A percentile compares a stretch with the other conserved stretches of the same genome.
These are phyloP conservation scores for Antheraea pernyi DNA, from an alignment of 1,140 invertebrate species.

Conservation along the genomic window DNA sequence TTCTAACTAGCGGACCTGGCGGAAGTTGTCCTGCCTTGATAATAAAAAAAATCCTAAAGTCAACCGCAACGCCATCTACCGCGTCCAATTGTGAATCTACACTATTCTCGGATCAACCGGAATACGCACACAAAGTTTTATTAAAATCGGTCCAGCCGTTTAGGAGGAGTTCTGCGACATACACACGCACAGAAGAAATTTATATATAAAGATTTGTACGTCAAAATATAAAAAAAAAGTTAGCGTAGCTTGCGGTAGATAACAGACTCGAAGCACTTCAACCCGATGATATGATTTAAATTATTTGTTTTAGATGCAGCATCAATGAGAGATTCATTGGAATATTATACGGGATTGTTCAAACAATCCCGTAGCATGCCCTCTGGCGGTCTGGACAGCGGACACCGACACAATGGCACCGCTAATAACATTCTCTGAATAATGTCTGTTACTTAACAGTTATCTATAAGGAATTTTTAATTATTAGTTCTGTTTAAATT, in stretches of 20 bases:
- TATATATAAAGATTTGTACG: no score
- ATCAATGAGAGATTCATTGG: constrained; percentile 60
- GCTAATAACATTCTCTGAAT: not conserved
- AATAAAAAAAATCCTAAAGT: no score
- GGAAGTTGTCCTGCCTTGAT: no score
- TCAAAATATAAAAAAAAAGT: no score
- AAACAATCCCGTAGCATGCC: not conserved
- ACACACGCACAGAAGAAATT: no score
- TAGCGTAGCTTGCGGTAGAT: constrained; percentile 6
- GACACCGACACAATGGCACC: constrained; percentile 6
- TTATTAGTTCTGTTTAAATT: not conserved
- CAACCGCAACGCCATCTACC: no score
- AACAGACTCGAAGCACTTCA: constrained; percentile 4
- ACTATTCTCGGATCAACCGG: no score
- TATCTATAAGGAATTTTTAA: constrained; percentile 3
- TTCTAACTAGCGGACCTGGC: no score
- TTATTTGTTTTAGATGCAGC: constrained; percentile 73
- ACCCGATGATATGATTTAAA: constrained; percentile 62
- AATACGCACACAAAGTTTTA: no score
- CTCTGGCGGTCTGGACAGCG: not conserved
- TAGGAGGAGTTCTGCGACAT: no score
- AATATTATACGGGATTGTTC: constrained; percentile 41
- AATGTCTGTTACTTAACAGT: not conserved
- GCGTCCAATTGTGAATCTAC: no score
- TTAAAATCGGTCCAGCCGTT: no score